These are phyloP conservation scores for Parotia lawesii DNA, from an alignment of 2,113 vertebrate species.

Conservation along the genomic window DNA sequence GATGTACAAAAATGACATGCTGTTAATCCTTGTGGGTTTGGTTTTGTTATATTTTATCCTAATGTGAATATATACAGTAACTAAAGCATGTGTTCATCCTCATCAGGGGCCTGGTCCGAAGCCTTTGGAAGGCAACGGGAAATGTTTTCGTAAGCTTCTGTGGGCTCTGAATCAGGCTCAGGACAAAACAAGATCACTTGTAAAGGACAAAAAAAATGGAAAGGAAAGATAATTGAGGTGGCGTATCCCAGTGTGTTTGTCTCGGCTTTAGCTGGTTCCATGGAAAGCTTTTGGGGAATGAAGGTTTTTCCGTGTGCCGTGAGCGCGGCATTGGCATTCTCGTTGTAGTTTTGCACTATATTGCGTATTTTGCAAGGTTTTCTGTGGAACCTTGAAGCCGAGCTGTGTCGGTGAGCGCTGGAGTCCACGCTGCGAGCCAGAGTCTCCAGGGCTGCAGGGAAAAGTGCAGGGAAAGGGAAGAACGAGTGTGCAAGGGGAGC, in stretches of 20 bases:
- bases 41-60: background rate
- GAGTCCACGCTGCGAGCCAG: fast-evolving
- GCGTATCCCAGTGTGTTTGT: background rate
- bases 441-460: background rate
- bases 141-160: background rate
- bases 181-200: background rate
- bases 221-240: background rate
- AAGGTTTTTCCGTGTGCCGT: background rate
- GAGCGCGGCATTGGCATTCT: background rate
- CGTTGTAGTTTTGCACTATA: constrained; percentile 68
- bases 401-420: background rate
- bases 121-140: background rate
- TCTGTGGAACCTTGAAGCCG: background rate
- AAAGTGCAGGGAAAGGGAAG: background rate
- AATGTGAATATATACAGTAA: constrained; percentile 32
- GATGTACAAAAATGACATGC: constrained; percentile 1
- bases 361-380: background rate
- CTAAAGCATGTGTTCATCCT: constrained; percentile 4
- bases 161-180: background rate
- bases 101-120: background rate
- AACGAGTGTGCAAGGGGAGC: background rate
- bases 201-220: background rate
- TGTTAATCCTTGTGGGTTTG: constrained; percentile 26
- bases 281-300: constrained; percentile 2
- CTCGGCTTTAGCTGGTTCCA: constrained; percentile 1